Percentiles rank a stretch among this genome's conserved stretches.
Conservation (phyloP, 2,888 invertebrate genomes). For the Seladonia tumulorum region DNA sequence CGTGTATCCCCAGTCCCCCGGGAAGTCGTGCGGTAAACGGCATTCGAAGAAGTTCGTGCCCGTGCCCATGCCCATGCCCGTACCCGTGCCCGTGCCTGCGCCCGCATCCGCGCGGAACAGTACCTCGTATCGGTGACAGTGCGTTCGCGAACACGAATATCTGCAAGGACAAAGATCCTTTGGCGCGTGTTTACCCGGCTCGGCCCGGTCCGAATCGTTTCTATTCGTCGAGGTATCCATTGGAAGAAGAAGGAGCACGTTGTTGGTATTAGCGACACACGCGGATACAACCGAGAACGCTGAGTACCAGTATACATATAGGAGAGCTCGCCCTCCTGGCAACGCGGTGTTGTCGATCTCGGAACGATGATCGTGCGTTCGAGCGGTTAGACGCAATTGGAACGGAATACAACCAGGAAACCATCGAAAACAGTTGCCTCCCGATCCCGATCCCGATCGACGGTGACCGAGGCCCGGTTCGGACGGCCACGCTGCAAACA, state of each 20-base stretch:
- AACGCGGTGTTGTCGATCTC: slow-evolving; percentile 28
- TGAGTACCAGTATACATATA: neutral
- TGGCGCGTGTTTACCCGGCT: neutral
- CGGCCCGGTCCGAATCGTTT: neutral
- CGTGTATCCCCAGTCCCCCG: slow-evolving; percentile 60
- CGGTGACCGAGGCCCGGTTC: neutral
- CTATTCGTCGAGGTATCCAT: neutral
- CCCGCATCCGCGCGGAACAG: slow-evolving; percentile 28
- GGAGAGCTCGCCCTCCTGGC: slow-evolving; percentile 31
- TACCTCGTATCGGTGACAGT: slow-evolving; percentile 57
- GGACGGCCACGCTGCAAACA: slow-evolving; percentile 49
- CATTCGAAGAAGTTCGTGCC: slow-evolving; percentile 37
- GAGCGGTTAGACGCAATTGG: slow-evolving; percentile 18
- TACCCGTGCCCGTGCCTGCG: slow-evolving; percentile 19
- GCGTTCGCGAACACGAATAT: slow-evolving; percentile 42
- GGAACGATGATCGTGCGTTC: slow-evolving; percentile 47
- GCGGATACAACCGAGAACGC: neutral
- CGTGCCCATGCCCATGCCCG: slow-evolving; percentile 28
- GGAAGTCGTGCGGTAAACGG: slow-evolving; percentile 58
- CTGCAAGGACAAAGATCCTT: neutral
- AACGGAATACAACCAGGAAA: slow-evolving; percentile 7
- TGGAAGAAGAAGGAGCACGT: slow-evolving; percentile 12
- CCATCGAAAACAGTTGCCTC: slow-evolving; percentile 14
- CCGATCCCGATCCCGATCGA: slow-evolving; percentile 20
- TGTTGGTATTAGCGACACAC: neutral